These are phyloP conservation scores for Cygnus olor DNA, from an alignment of 2,797 vertebrate species.

Conservation along the genomic window DNA sequence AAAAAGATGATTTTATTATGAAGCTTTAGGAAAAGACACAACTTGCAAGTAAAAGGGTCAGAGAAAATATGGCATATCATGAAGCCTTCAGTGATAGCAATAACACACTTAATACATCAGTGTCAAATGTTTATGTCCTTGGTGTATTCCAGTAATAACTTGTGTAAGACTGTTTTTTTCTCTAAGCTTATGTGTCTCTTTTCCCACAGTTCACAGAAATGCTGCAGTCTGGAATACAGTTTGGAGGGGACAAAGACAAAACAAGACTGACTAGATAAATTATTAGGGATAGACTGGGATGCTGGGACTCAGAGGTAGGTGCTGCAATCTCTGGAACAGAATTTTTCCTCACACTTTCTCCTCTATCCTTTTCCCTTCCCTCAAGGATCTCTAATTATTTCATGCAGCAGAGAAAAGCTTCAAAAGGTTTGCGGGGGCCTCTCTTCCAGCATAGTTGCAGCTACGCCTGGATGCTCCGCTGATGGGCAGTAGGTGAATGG, in stretches of 20 bases:
- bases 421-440: conserved; percentile 9
- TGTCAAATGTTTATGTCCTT: conserved; percentile 9
- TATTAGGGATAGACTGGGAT: neutral
- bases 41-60: neutral
- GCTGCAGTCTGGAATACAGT: conserved; percentile 11
- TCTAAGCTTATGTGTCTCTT: neutral
- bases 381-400: conserved; percentile 32
- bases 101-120: conserved; percentile 5
- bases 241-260: conserved; percentile 3
- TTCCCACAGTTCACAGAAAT: conserved; percentile 14
- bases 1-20: neutral
- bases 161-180: conserved; percentile 24
- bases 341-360: neutral
- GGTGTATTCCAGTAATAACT: conserved; percentile 38
- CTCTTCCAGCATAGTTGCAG: neutral
- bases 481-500: conserved; percentile 13
- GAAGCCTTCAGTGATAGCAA: conserved; percentile 1
- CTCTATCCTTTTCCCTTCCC: neutral
- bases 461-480: conserved; percentile 12
- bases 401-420: conserved; percentile 3
- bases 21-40: neutral
- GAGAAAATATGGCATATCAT: neutral
- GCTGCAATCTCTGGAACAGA: neutral
- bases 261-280: conserved; percentile 7
- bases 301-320: neutral